Evolutionary conservation across 1,140 invertebrate genomes (phyloP), one percentile per base, ranked within the genome.

Genomic region (Drosophila obscura): DNA sequence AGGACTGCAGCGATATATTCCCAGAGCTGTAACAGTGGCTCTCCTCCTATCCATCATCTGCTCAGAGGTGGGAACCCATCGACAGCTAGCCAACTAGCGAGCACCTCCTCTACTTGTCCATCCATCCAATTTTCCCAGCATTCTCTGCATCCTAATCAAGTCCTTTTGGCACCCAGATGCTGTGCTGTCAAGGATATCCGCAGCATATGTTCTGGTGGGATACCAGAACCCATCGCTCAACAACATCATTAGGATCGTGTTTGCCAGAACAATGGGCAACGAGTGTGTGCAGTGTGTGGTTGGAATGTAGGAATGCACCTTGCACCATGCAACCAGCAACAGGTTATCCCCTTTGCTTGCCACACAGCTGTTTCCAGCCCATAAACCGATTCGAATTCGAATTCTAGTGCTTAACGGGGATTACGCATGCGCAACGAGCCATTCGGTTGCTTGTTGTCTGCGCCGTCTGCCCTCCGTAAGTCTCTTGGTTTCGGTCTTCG

Each of bases 111-210:
- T 3, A 13, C 35, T 13, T 13, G 4, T 35, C 31, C 16, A 16
- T 16, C 16, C 16, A 16, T 16, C 16, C 16, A 16, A 1, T 16
- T 16, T 16, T 16, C 19, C 19, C 19, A 19, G 19, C 9, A 4
- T 4, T 19, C 19, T 16, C 35, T 11, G 35, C 1, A 39, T 39
- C 35, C 35, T 39, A 39, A 13, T 39, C 31, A 52, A 66, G 50
- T 57, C 49, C 57, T 59, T 56, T 35, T 2, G 1, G 22, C 41
- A 1, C 26, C 51, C 7, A 69, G 56, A 73, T 72, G 51, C 26
- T 63, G 59, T 59, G 51, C 48, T 80, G 80, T 85, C 80, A 84
- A 77, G 80, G 81, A 84, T 80, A 84, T 77, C 72, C 76, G 66
- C 60, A 68, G 73, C 76, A 80, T 85, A 73, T 85, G 73, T 15